Conservation (phyloP, 2,113 vertebrate genomes). For the Piprites chloris region DNA sequence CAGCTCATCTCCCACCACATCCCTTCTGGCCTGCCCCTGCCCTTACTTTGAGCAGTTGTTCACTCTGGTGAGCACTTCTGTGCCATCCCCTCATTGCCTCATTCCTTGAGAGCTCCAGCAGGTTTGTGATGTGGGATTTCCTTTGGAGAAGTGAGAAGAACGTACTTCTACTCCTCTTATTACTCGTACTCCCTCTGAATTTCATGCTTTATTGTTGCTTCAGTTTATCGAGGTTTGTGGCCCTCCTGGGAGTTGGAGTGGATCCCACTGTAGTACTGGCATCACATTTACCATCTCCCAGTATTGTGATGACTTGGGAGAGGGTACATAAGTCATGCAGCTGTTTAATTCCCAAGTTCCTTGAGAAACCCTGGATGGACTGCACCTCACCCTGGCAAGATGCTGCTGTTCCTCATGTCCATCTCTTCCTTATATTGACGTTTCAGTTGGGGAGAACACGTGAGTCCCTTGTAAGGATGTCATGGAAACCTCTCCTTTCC, state of each 20-base stretch:
- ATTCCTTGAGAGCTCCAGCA: background rate
- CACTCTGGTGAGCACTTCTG: background rate
- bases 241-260: background rate
- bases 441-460: background rate
- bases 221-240: background rate
- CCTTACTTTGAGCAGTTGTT: background rate
- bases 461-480: background rate
- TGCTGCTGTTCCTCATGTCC: fast-evolving
- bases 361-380: background rate
- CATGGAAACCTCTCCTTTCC: background rate
- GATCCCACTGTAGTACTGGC: background rate
- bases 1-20: fast-evolving
- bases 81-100: background rate
- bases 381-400: background rate
- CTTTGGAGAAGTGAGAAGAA: background rate
- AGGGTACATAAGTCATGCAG: background rate
- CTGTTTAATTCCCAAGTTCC: fast-evolving
- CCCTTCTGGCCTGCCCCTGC: background rate
- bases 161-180: fast-evolving
- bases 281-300: background rate
- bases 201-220: background rate
- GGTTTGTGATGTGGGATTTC: background rate
- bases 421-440: background rate
- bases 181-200: background rate
- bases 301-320: background rate